phyloP scores from a whole-genome alignment of 2,113 vertebrate genomes.

The Pachycephala philippinensis region DNA sequence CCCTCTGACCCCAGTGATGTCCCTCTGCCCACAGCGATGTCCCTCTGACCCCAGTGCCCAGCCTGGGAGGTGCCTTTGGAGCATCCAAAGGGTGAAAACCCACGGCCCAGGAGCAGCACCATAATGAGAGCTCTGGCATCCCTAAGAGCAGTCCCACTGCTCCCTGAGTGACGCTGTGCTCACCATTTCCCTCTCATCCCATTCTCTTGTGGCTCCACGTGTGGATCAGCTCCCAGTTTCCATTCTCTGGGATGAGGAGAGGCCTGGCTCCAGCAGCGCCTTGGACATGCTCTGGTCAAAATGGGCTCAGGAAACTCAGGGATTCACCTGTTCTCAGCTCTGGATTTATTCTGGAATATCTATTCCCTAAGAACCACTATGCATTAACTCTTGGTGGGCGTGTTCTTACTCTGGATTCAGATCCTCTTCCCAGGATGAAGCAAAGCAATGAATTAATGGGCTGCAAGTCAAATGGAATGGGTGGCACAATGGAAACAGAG shows the following conservation, averaged over 20 bases:
- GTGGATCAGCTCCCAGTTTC: background rate
- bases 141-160: fast-evolving
- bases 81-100: background rate
- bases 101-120: background rate
- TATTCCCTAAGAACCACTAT: background rate
- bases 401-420: background rate
- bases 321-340: background rate
- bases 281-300: background rate
- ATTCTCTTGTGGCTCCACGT: background rate
- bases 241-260: background rate
- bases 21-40: too few relatives aligned
- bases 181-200: background rate
- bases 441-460: background rate
- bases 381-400: background rate
- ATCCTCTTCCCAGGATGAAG: background rate
- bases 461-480: background rate
- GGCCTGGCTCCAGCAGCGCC: background rate
- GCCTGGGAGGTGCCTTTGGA: background rate
- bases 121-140: background rate
- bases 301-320: background rate
- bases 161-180: fast-evolving
- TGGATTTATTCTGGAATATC: background rate
- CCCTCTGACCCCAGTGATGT: too few relatives aligned
- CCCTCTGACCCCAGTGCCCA: too few relatives aligned
- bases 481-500: background rate